Base-by-base conservation (phyloP, 1,140 invertebrate species). In the Drosophila kohkoa region DNA sequence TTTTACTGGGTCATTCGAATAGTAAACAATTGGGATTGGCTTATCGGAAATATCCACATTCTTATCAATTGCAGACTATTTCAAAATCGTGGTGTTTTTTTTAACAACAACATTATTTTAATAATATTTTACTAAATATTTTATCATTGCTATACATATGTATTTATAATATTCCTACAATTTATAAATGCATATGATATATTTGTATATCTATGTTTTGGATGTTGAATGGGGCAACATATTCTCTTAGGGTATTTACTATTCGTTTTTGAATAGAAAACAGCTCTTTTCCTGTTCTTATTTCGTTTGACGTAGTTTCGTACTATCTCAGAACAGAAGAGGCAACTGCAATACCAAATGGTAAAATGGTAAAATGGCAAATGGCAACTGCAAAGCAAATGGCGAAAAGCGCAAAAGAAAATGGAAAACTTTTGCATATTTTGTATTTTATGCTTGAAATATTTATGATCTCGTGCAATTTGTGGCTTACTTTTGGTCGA, bases 391-490 rank as follows among this genome's bases (percentile, higher is more conserved):
- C 59, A 77, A 78, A 60, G 43, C 54, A 43, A 45, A 11, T 41
- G 66, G 66, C 60, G 58, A 54, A 66, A 70, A 60, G 69, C 45
- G 60, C 32, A 45, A 49, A 77, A 80, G 62, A 81, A 85, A 85
- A 85, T 74, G 66, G 48, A 81, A 85, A 88, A 89, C 85, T 89
- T 89, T 89, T 89, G 85, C 85, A 89, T 89, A 89, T 89, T 89
- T 89, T 85, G 85, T 89, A 89, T 81, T 89, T 89, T 89, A 89
- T 89, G 85, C 85, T 85, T 89, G 85, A 89, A 89, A 89, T 89
- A 89, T 89, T 89, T 89, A 89, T 89, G 85, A 89, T 89, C 85
- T 89, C 85, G 79, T 89, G 85, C 85, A 89, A 89, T 89, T 89
- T 89, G 85, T 89, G 85, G 85, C 85, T 89, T 89, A 89, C 85